Percentiles rank a stretch among this genome's conserved stretches.
Evolutionary conservation across 1,140 invertebrate genomes (phyloP).

Genomic region (Leptinotarsa undecemlineata): DNA sequence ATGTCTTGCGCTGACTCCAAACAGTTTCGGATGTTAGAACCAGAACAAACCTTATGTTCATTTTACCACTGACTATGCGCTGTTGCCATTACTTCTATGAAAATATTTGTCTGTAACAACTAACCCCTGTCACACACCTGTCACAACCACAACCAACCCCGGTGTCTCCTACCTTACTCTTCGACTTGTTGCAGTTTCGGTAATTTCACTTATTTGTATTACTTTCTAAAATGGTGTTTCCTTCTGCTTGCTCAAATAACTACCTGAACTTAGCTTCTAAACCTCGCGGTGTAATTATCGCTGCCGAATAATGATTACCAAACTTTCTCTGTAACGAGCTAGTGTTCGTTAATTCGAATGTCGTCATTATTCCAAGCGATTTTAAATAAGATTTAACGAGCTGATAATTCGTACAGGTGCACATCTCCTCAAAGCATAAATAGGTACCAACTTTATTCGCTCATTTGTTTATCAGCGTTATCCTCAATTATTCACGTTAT

Average conservation of each 20-base stretch:
- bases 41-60: too few species aligned
- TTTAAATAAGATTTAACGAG: constrained; percentile 4
- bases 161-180: too few species aligned
- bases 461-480: constrained; percentile 1
- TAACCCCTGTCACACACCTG: too few species aligned
- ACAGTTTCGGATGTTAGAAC: too few species aligned
- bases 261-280: not conserved
- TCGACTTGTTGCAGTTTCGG: too few species aligned
- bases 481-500: constrained; percentile 3
- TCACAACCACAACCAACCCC: too few species aligned
- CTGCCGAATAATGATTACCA: not conserved
- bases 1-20: too few species aligned
- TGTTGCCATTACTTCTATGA: too few species aligned
- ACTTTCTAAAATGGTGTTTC: too few species aligned
- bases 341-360: not conserved
- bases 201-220: too few species aligned
- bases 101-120: too few species aligned
- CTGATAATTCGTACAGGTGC: constrained; percentile 6
- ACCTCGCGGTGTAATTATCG: not conserved
- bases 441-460: not conserved
- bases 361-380: not conserved
- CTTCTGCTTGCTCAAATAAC: not conserved
- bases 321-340: constrained; percentile 1
- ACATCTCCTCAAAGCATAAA: not conserved
- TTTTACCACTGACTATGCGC: too few species aligned